These are phyloP conservation scores for Theocolax elegans DNA, from an alignment of 1,140 invertebrate species.

Conservation along the genomic window DNA sequence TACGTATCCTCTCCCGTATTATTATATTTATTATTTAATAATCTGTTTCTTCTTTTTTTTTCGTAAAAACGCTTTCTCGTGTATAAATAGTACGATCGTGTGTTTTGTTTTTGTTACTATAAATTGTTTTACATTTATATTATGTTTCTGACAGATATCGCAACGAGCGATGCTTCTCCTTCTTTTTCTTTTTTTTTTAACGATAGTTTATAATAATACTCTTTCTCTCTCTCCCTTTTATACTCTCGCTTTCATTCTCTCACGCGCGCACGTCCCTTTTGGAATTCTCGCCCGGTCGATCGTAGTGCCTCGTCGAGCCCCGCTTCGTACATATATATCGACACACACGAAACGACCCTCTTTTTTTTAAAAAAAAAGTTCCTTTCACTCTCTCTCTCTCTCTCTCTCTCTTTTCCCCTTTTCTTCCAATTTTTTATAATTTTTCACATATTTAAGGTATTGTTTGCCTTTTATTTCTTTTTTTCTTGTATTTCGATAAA, in stretches of 20 bases:
- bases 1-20: neutral
- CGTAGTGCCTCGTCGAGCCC: neutral
- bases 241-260: neutral
- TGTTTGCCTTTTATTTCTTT: slow-evolving; percentile 40
- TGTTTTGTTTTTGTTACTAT: slow-evolving; percentile 32
- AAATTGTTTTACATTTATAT: slow-evolving; percentile 43
- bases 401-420: neutral
- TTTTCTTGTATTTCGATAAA: slow-evolving; percentile 46
- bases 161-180: slow-evolving; percentile 24
- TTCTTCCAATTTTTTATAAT: slow-evolving; percentile 41
- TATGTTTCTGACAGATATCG: slow-evolving; percentile 40
- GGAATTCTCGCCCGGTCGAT: too few relatives aligned
- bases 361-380: too few relatives aligned
- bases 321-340: neutral
- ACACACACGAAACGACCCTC: neutral
- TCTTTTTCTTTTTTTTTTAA: slow-evolving; percentile 23
- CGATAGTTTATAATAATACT: slow-evolving; percentile 2
- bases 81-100: slow-evolving; percentile 40
- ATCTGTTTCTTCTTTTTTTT: neutral
- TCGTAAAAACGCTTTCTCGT: slow-evolving; percentile 39
- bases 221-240: neutral
- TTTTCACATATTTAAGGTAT: slow-evolving; percentile 41
- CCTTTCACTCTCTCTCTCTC: too few relatives aligned
- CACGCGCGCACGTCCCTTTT: too few relatives aligned
- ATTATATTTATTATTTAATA: neutral